phyloP scores from a whole-genome alignment of 2,797 vertebrate genomes.

The Botia kubotai region DNA sequence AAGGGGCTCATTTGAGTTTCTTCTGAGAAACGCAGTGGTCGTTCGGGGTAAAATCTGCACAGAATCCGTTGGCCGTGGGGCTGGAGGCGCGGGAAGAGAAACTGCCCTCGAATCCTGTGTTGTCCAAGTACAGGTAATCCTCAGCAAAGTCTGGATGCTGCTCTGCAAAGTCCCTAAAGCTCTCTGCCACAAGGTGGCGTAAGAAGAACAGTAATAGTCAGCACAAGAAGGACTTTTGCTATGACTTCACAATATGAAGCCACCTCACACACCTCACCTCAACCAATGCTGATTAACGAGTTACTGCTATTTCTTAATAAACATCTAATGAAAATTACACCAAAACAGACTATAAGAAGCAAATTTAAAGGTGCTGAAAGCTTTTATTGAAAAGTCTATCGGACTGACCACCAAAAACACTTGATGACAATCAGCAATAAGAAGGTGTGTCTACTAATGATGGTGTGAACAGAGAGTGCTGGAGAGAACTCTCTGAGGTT shows the following conservation, averaged over 20 bases:
- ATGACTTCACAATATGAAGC: no score
- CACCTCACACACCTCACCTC: no score
- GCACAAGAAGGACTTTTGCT: not conserved
- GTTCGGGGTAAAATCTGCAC: conserved; percentile 90
- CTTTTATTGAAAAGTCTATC: no score
- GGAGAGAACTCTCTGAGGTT: no score
- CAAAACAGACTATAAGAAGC: no score
- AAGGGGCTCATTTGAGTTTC: conserved; percentile 85
- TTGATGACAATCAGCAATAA: no score
- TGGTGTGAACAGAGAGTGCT: no score
- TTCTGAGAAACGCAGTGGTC: conserved; percentile 73
- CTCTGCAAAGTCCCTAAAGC: conserved; percentile 86
- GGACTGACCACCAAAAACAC: no score
- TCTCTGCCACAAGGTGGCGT: conserved; percentile 81
- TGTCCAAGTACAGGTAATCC: conserved; percentile 85
- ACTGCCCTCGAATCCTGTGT: conserved; percentile 71
- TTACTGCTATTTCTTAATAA: no score
- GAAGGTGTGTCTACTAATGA: no score
- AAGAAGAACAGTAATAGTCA: conserved; percentile 47
- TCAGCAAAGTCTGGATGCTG: conserved; percentile 87
- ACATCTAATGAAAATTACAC: no score
- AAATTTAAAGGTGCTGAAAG: no score
- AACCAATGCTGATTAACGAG: not conserved
- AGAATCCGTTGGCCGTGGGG: conserved; percentile 85
- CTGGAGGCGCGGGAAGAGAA: conserved; percentile 65